Base-by-base conservation (phyloP, 2,113 vertebrate genomes). In the Rhea americana region DNA sequence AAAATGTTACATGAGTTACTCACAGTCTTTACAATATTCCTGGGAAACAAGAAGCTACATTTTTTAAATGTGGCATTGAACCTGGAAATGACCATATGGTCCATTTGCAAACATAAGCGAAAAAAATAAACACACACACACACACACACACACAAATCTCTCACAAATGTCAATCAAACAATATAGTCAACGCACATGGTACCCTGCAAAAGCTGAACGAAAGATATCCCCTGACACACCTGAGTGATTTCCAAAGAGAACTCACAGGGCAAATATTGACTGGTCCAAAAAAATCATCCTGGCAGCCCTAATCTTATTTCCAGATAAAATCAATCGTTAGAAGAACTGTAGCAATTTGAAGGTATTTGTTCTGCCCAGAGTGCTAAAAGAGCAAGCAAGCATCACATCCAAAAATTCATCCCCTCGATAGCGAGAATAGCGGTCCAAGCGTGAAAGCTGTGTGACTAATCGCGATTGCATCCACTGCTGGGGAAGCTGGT, bases 391-490 rank as follows among this genome's bases (percentile, higher is more conserved):
- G 76, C 66, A 91, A 62, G 82, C 81, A 91, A 58, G 77, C 39
- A 89, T 25, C 56, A 66, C 77, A 89, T 89, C 84, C 76, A 90
- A 90, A 93, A 79, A 79, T 79, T 75, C 74, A 48, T 72, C 77
- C 81, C 77, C 61, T 45, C 28, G 22, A 73, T 70, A 90, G 73
- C 73, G 35, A 11, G 51, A 91, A 91, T 24, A 53, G 35, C 0
- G 0, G 84, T 88, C 94, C 96, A 96, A 91, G 26, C 70, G 47
- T 72, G 88, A 91, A 94, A 87, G 85, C 77, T 77, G 20, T 35
- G 71, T 80, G 84, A 87, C 84, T 93, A 93, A 91, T 91, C 82
- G 92, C 91, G 86, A n/a, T 82, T 91, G 81, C 96, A 87, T 74
- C 95, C 91, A 93, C 94, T 79, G 85, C 90, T 82, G 85, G 41